These are phyloP conservation scores for Neodiprion virginianus DNA, from an alignment of 1,140 invertebrate genomes.

Conservation along the genomic window DNA sequence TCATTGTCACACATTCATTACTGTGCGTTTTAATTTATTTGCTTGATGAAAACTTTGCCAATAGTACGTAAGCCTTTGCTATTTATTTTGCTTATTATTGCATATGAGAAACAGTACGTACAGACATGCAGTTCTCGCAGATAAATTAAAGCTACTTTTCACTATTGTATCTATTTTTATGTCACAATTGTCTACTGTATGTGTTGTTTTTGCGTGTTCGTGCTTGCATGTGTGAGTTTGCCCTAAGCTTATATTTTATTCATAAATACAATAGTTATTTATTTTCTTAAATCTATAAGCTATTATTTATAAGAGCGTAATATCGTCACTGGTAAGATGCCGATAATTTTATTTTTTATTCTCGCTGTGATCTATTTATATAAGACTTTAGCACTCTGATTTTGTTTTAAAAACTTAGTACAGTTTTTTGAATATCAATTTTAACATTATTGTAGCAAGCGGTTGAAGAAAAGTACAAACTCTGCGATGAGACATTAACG, in stretches of 20 bases:
- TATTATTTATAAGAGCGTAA: conserved; percentile 25
- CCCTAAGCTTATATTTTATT: conserved; percentile 42
- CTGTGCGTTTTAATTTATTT: conserved; percentile 52
- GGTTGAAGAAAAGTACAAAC: conserved; percentile 91
- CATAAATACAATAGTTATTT: conserved; percentile 29
- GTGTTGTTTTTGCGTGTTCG: conserved; percentile 55
- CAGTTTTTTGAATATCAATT: neutral
- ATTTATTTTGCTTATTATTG: conserved; percentile 43
- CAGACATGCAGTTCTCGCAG: conserved; percentile 51
- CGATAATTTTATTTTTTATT: conserved; percentile 37
- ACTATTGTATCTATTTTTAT: conserved; percentile 42
- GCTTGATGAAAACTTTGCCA: conserved; percentile 33
- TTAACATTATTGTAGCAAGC: conserved; percentile 75
- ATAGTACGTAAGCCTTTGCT: conserved; percentile 11
- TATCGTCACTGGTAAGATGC: conserved; percentile 49
- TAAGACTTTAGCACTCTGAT: conserved; percentile 9
- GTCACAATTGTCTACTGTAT: conserved; percentile 40
- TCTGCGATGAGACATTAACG: conserved; percentile 83
- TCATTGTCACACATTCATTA: conserved; percentile 36
- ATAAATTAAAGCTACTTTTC: conserved; percentile 51
- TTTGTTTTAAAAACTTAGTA: conserved; percentile 5
- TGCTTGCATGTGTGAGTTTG: conserved; percentile 61
- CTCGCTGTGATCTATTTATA: conserved; percentile 43
- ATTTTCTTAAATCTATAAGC: conserved; percentile 34
- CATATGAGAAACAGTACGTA: conserved; percentile 48